Conservation (phyloP, 1,140 invertebrate genomes). For the Pogonognathellus flavescens region DNA sequence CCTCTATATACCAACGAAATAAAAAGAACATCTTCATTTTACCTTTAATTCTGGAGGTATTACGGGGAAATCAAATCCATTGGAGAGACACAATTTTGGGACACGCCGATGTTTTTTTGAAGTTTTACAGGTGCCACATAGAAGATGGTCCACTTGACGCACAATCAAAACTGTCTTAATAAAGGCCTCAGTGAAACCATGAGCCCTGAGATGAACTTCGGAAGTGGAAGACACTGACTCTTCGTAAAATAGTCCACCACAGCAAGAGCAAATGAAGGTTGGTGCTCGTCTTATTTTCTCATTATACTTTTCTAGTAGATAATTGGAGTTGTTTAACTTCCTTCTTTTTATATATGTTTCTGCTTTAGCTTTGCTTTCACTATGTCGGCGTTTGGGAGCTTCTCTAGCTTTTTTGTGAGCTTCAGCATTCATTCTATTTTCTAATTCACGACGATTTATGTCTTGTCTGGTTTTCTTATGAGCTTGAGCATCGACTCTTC, state of each 20-base stretch:
- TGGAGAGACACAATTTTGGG: slow-evolving; percentile 47
- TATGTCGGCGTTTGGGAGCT: no score
- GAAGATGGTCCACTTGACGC: background rate
- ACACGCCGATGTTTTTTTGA: background rate
- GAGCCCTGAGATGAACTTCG: background rate
- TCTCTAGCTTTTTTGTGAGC: no score
- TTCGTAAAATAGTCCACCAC: slow-evolving; percentile 43
- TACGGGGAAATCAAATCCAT: slow-evolving; percentile 55
- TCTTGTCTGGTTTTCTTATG: no score
- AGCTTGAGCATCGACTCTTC: no score
- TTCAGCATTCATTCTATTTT: no score
- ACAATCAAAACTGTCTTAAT: background rate
- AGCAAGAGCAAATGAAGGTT: slow-evolving; percentile 47
- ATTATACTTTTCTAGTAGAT: background rate
- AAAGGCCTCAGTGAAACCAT: background rate
- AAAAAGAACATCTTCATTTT: no score
- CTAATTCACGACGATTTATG: no score
- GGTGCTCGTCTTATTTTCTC: slow-evolving; percentile 20
- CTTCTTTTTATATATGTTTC: no score
- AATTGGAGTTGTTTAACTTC: no score
- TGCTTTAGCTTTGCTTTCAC: no score
- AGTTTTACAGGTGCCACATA: slow-evolving; percentile 44
- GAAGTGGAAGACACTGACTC: background rate
- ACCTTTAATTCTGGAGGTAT: slow-evolving; percentile 53
- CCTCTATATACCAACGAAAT: no score